Percentiles rank a stretch among this genome's conserved stretches.
phyloP scores from a whole-genome alignment of 2,113 vertebrate species.

The Corythornis vintsioides region DNA sequence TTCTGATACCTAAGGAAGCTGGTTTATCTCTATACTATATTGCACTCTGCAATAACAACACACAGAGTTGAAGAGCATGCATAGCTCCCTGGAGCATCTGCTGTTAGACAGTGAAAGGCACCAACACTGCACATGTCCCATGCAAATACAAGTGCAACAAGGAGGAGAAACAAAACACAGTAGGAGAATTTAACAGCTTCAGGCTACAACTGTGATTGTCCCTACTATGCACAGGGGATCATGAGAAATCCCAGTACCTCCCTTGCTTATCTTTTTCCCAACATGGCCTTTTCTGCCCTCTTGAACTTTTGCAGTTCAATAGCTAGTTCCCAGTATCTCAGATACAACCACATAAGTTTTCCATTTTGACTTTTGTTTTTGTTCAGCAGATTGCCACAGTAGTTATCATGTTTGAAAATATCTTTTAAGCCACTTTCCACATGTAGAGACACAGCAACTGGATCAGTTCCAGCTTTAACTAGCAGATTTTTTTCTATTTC shows the following conservation, averaged over 20 bases:
- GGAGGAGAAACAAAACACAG: background rate
- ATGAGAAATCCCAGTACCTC: background rate
- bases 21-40: background rate
- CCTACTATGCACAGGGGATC: background rate
- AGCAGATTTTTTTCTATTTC: constrained; percentile 90
- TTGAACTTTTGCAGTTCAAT: constrained; percentile 85
- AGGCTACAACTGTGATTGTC: background rate
- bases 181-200: background rate
- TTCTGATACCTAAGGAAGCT: background rate
- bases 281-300: constrained; percentile 80
- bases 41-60: constrained; percentile 10
- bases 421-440: constrained; percentile 86
- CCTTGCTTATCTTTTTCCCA: constrained; percentile 56
- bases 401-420: constrained; percentile 91
- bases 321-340: constrained; percentile 90
- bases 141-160: background rate
- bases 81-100: background rate
- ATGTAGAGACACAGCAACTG: constrained; percentile 75
- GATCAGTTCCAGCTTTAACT: constrained; percentile 81
- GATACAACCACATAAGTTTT: constrained; percentile 95
- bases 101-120: constrained; percentile 5
- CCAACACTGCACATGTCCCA: background rate
- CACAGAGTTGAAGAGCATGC: constrained; percentile 1
- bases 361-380: constrained; percentile 87
- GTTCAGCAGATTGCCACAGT: constrained; percentile 87